Base-by-base conservation (phyloP, 2,888 invertebrate species). In the Tillus elongatus region DNA sequence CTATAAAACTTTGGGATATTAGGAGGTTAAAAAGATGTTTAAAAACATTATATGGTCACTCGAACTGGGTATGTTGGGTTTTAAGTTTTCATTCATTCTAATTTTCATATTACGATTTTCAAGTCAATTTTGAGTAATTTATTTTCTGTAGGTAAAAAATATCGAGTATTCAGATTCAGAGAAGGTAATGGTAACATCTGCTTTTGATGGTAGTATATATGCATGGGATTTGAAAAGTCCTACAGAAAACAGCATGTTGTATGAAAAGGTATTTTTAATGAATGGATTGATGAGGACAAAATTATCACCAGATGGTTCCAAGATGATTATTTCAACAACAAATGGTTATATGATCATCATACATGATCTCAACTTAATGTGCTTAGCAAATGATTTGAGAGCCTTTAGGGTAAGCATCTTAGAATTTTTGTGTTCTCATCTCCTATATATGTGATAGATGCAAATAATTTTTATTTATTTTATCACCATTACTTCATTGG, bases 1-100 rank as follows among this genome's bases (percentile, higher is more conserved):
- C 91, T 3, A 88, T 95, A 31, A 89, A 88, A 16, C 61, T 93
- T 32, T 95, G 93, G 93, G 93, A 95, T 63, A 77, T 85, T n/a
- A 73, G 95, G 36, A 85, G 83, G 62, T 67, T 92, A 35, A 84
- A 81, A 53, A 74, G 76, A 38, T 79, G 81, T 54, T 77, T 88
- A 39, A 74, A 82, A 40, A 80, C 81, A 9, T 70, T 93, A 6
- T 74, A 77, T 42, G 93, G 92, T 1, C 93, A 95, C 64, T 82
- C 86, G 0, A 91, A 90, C 67, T 95, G 93, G 93, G 93, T 71
- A 44, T 27, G 30, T 15, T 30, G 11, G 4, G 10, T 15, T 27
- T 4, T 4, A 4, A 24, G 4, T 33, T 33, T n/a, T n/a, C n/a
- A n/a, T n/a, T n/a, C n/a, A n/a, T n/a, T n/a, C n/a, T n/a, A n/a